Evolutionary conservation across 1,140 invertebrate species (phyloP).

Genomic region (Adoxophyes honmai): DNA sequence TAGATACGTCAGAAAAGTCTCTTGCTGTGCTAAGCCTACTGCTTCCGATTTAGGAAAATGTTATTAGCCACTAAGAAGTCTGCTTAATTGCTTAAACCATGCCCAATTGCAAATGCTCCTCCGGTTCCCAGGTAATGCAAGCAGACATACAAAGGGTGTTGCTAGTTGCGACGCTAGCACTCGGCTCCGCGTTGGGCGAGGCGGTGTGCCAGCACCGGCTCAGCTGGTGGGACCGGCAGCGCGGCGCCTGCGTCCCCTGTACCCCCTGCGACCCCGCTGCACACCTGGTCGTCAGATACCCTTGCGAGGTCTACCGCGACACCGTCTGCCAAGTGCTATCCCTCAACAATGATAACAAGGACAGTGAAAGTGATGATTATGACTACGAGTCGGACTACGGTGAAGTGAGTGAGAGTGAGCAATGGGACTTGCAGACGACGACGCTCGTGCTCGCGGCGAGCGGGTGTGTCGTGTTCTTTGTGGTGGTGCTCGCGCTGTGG

Average conservation of each 20-base stretch:
- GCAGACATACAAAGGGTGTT: slow-evolving; percentile 51
- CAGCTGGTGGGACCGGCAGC: slow-evolving; percentile 79
- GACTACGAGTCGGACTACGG: slow-evolving; percentile 61
- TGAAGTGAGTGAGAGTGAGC: slow-evolving; percentile 52
- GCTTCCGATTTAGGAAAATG: no score
- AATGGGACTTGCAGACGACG: slow-evolving; percentile 78
- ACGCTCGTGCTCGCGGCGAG: slow-evolving; percentile 76
- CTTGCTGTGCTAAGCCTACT: no score
- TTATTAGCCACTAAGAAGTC: no score
- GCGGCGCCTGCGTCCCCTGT: slow-evolving; percentile 79
- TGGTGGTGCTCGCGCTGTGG: slow-evolving; percentile 78
- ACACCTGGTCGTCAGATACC: slow-evolving; percentile 77
- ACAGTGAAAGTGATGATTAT: slow-evolving; percentile 60
- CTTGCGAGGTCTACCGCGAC: slow-evolving; percentile 81
- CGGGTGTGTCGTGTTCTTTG: slow-evolving; percentile 80
- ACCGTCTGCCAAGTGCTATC: slow-evolving; percentile 80
- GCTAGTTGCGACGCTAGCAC: slow-evolving; percentile 56
- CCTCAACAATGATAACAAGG: slow-evolving; percentile 55
- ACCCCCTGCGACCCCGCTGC: slow-evolving; percentile 78
- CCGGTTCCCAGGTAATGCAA: slow-evolving; percentile 57
- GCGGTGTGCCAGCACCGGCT: slow-evolving; percentile 72
- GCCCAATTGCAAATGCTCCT: background rate
- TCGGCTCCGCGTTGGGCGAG: slow-evolving; percentile 48
- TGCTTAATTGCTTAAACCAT: no score
- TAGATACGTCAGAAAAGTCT: no score